Conservation (phyloP, 2,113 vertebrate species). For the Calidris pygmaea region DNA sequence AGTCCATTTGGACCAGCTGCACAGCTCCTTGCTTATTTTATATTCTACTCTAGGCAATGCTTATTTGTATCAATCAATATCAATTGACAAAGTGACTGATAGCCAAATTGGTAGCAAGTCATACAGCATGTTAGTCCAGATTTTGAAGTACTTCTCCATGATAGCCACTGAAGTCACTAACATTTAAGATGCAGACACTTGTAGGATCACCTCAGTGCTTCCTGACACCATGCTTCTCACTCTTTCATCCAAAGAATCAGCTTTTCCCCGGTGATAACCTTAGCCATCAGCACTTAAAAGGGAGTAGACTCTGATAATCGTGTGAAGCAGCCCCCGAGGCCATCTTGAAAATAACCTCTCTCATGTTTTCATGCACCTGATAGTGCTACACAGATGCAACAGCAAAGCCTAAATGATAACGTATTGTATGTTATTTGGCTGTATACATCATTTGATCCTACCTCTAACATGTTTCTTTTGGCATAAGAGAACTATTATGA, state of each 20-base stretch:
- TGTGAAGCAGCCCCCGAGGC: neutral
- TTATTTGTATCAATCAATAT: neutral
- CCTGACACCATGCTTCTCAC: neutral
- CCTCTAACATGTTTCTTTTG: neutral
- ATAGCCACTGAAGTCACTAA: neutral
- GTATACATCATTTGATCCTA: neutral
- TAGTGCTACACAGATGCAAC: neutral
- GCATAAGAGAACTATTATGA: neutral
- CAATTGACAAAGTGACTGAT: neutral
- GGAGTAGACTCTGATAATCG: neutral
- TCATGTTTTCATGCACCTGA: neutral
- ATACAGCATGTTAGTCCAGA: neutral
- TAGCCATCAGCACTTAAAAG: neutral
- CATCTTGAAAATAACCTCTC: neutral
- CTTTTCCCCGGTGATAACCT: neutral
- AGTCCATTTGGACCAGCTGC: neutral
- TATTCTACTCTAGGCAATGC: neutral
- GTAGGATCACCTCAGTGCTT: neutral
- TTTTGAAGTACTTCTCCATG: neutral
- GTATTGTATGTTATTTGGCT: neutral
- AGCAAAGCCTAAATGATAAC: neutral
- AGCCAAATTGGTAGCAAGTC: neutral
- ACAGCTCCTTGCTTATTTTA: neutral
- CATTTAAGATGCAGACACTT: neutral
- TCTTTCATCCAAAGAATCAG: neutral